Conservation (phyloP, 2,113 vertebrate genomes). For the Chloebia gouldiae region DNA sequence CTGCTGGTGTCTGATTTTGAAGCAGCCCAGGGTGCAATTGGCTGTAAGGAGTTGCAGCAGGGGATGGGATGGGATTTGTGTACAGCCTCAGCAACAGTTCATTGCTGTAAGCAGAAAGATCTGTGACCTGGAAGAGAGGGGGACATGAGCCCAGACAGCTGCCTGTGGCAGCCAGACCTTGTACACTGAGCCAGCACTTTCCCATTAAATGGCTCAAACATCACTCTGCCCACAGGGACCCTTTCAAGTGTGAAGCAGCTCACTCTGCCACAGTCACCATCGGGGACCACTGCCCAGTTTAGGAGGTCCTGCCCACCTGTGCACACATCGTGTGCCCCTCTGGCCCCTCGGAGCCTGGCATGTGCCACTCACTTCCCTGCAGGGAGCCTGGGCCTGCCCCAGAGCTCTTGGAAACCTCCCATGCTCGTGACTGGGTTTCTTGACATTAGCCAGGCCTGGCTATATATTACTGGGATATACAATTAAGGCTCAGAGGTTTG, state of each 20-base stretch:
- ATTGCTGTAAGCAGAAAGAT: background rate
- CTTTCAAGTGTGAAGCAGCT: fast-evolving
- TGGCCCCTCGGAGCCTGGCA: fast-evolving
- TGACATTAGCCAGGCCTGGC: slow-evolving; percentile 55
- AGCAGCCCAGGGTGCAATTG: background rate
- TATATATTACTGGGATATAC: slow-evolving; percentile 15
- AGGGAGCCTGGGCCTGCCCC: background rate
- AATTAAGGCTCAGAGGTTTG: slow-evolving; percentile 40
- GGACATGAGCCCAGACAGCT: background rate
- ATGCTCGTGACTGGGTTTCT: background rate
- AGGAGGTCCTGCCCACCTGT: background rate
- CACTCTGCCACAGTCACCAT: background rate
- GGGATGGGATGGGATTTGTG: background rate
- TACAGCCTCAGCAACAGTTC: slow-evolving; percentile 47
- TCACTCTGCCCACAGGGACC: background rate
- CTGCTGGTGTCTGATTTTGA: background rate
- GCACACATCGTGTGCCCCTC: fast-evolving
- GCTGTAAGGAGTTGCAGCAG: slow-evolving; percentile 4
- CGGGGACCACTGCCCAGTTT: background rate
- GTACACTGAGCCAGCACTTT: background rate
- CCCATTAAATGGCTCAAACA: background rate
- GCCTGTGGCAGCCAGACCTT: background rate
- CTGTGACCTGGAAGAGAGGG: slow-evolving; percentile 34
- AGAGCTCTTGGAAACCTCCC: background rate
- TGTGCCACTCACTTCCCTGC: fast-evolving